Evolutionary conservation across 23 tunicate genomes (phyloP).

Genomic region (Oikopleura albicans): DNA sequence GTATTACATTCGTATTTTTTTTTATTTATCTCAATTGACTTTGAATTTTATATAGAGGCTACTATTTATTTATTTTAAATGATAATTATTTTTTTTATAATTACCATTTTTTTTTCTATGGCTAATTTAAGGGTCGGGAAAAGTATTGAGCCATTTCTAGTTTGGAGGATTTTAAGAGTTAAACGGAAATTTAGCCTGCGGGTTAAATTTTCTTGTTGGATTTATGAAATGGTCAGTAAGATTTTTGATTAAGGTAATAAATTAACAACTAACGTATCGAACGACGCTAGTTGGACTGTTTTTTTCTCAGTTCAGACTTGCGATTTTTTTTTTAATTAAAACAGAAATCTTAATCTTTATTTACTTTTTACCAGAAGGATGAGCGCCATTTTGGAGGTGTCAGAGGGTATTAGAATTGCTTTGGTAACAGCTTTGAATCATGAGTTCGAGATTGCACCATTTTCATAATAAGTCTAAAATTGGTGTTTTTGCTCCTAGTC

Average conservation of each 20-base stretch:
- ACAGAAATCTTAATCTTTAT: not conserved
- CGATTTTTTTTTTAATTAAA: too few relatives aligned
- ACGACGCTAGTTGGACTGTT: too few relatives aligned
- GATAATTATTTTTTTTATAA: not conserved
- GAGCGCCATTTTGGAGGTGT: not conserved
- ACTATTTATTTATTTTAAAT: not conserved
- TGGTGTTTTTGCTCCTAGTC: too few relatives aligned
- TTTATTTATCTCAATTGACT: not conserved
- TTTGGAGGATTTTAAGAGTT: not conserved
- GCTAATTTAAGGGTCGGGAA: slow-evolving; percentile 15
- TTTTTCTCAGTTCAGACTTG: too few relatives aligned
- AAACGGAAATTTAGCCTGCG: not conserved
- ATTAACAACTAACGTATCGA: too few relatives aligned
- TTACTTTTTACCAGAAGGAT: not conserved
- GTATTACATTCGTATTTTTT: too few relatives aligned
- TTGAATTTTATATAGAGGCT: not conserved
- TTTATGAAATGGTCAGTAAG: slow-evolving; percentile 14
- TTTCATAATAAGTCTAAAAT: too few relatives aligned
- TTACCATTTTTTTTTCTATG: not conserved
- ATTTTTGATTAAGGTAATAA: too few relatives aligned
- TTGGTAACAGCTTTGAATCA: too few relatives aligned
- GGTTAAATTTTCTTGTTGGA: not conserved
- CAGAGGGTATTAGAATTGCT: too few relatives aligned
- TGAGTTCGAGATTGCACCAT: too few relatives aligned
- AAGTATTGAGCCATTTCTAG: slow-evolving; percentile 12